Evolutionary conservation across 2,888 invertebrate species (phyloP).

Genomic region (Drosophila sordidapex): DNA sequence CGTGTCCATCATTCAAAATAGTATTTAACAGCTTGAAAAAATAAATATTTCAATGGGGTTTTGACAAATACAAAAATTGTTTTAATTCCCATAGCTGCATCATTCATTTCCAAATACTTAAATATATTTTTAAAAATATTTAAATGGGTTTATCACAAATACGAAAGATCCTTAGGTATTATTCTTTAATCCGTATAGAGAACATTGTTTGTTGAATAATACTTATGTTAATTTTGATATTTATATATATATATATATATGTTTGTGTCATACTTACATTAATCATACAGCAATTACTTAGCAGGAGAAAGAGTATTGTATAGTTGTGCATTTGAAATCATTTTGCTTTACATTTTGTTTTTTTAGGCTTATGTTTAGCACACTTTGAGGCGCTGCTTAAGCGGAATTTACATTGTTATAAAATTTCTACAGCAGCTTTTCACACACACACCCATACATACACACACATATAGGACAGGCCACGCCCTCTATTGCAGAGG

Average conservation of each 20-base stretch:
- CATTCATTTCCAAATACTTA: not conserved
- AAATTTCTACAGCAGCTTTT: conserved; percentile 20
- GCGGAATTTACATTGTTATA: conserved; percentile 33
- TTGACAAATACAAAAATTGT: not conserved
- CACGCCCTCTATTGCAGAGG: not conserved
- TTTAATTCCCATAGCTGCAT: not conserved
- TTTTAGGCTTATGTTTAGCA: conserved; percentile 14
- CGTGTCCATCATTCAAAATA: not conserved
- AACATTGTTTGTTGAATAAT: not conserved
- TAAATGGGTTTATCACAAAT: not conserved
- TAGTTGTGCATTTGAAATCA: not conserved
- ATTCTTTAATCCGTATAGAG: not conserved
- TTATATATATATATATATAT: not conserved
- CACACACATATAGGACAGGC: not conserved
- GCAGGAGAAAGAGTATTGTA: not conserved
- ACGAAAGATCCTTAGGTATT: not conserved
- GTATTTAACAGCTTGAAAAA: not conserved
- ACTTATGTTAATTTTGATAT: not conserved
- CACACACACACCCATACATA: conserved; percentile 1
- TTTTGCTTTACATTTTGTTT: conserved; percentile 5
- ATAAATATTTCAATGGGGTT: not conserved
- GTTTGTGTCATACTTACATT: not conserved
- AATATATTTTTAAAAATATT: not conserved
- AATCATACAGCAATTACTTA: not conserved
- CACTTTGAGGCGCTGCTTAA: conserved; percentile 35